Percentiles rank a stretch among this genome's conserved stretches.
phyloP scores from a whole-genome alignment of 2,797 vertebrate genomes.

The Myotis findleyi region DNA sequence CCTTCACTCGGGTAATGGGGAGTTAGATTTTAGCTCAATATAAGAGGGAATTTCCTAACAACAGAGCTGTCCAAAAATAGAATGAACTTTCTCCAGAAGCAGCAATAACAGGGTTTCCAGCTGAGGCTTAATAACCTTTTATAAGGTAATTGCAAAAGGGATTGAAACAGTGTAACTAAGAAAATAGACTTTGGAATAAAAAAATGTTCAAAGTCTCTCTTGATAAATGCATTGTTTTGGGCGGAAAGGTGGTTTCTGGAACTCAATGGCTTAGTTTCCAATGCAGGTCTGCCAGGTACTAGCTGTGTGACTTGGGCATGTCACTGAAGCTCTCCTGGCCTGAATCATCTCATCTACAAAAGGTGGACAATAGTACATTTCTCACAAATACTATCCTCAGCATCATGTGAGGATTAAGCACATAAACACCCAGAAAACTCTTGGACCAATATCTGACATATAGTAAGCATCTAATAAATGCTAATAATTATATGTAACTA shows the following conservation, averaged over 20 bases:
- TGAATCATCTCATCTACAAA: background rate
- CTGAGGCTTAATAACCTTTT: conserved; percentile 69
- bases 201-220: background rate
- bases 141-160: conserved; percentile 67
- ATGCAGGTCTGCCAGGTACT: background rate
- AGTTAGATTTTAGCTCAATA: conserved; percentile 31
- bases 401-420: background rate
- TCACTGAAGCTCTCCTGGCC: background rate
- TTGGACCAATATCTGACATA: background rate
- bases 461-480: background rate
- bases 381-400: background rate
- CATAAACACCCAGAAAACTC: background rate
- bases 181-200: conserved; percentile 54
- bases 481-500: background rate
- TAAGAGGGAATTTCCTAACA: conserved; percentile 41
- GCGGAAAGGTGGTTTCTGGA: conserved; percentile 11
- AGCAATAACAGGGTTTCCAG: conserved; percentile 43
- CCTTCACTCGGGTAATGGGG: background rate
- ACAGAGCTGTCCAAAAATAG: conserved; percentile 56
- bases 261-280: background rate
- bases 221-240: conserved; percentile 52
- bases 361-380: background rate
- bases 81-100: conserved; percentile 53
- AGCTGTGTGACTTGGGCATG: background rate
- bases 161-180: conserved; percentile 59